Evolutionary conservation across 2,888 invertebrate species (phyloP), one percentile per base, ranked within the genome.

Genomic region (Leptopilina myrica): DNA sequence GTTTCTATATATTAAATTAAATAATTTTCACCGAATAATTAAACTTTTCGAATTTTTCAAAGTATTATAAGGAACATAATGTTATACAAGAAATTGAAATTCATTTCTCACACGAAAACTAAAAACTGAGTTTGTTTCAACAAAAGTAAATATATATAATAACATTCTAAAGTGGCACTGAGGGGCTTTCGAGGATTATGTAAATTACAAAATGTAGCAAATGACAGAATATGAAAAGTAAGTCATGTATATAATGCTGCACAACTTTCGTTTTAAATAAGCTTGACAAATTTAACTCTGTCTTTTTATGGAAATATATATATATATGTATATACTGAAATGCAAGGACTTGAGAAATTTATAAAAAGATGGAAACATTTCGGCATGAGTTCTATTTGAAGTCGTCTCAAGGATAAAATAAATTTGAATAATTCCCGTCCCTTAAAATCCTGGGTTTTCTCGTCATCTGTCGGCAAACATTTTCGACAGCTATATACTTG

Each of bases 331-430:
- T 49, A 12, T 49, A 20, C 73, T 56, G 26, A 73, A 56, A 73
- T 73, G 8, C n/a, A 69, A 69, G 33, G 56, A 73, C 73, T 9
- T 56, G 40, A 73, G 33, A n/a, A 33, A 53, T 40, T 56, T 49
- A 53, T 56, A 73, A 53, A 33, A 73, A 73, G 73, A 73, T 73
- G 33, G 73, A 73, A 33, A 33, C 56, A 56, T 33, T 73, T 69
- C 53, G 53, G 33, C 53, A 53, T 7, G n/a, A 33, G 1, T 53
- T 69, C 53, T 12, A 14, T 53, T 53, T 14, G 26, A 2, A 46
- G 5, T 69, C 6, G n/a, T 26, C 14, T 69, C 14, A 33, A 67
- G 6, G 46, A 33, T 53, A 69, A 64, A 12, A 33, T 3, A 49
- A 62, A 62, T 62, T 62, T 62, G 62, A 62, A 62, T 62, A 62